phyloP scores from a whole-genome alignment of 2,797 vertebrate species.

The Fratercula arctica region DNA sequence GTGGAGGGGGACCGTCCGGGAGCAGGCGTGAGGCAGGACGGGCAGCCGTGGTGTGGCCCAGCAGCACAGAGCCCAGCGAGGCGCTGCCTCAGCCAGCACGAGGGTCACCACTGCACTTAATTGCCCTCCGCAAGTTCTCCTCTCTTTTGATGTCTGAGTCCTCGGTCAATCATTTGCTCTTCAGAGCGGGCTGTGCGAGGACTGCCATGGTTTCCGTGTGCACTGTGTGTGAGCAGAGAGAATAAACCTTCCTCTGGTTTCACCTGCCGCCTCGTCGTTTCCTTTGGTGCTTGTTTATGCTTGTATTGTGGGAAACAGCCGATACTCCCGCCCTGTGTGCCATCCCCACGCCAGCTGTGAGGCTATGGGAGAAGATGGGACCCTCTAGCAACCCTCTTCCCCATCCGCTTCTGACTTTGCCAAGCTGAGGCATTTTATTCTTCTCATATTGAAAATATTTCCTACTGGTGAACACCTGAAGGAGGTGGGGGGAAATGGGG shows the following conservation, averaged over 20 bases:
- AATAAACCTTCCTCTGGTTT: neutral
- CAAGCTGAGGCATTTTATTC: neutral
- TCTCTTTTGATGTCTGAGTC: neutral
- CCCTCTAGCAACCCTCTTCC: neutral
- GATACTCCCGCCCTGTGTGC: rapidly evolving
- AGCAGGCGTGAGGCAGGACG: rapidly evolving
- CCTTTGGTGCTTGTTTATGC: neutral
- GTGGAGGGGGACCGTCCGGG: rapidly evolving
- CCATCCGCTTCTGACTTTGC: neutral
- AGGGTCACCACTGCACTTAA: rapidly evolving
- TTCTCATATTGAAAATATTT: neutral
- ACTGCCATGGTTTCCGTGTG: neutral
- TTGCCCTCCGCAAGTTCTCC: rapidly evolving
- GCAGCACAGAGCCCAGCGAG: rapidly evolving
- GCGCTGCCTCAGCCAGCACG: neutral
- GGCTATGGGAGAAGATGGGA: neutral
- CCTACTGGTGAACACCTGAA: neutral
- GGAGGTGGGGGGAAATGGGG: rapidly evolving
- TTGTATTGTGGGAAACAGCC: neutral
- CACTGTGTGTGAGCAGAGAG: neutral
- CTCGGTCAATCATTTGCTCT: neutral
- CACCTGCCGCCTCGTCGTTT: neutral
- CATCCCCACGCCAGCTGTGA: neutral
- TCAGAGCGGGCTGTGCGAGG: neutral
- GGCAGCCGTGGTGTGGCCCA: neutral